phyloP scores from a whole-genome alignment of 2,797 vertebrate genomes.

The Galago senegalensis region DNA sequence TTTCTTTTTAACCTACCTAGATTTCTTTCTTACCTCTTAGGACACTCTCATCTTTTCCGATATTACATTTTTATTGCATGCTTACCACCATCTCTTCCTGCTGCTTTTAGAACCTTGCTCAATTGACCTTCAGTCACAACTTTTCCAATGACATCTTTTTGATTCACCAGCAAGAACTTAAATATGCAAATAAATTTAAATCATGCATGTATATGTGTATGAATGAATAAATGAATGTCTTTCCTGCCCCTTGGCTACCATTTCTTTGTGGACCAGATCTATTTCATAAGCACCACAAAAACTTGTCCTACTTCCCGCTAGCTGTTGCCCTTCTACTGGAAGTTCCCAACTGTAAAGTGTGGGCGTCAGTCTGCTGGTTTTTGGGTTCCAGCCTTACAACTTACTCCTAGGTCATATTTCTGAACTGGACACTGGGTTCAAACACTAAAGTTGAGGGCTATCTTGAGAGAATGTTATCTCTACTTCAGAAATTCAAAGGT shows the following conservation, averaged over 20 bases:
- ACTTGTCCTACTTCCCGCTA: background rate
- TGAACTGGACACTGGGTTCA: background rate
- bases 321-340: background rate
- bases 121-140: background rate
- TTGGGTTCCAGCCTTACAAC: background rate
- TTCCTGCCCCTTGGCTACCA: background rate
- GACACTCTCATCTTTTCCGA: background rate
- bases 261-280: background rate
- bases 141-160: constrained; percentile 15
- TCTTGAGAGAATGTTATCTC: background rate
- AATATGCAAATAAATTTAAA: background rate
- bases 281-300: background rate
- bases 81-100: background rate
- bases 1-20: background rate
- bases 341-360: background rate
- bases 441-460: background rate
- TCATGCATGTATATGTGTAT: background rate
- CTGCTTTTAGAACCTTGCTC: background rate
- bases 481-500: background rate
- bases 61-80: background rate
- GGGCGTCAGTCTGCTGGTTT: background rate
- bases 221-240: background rate
- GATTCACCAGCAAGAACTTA: background rate
- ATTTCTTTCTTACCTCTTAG: background rate
- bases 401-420: background rate